Conservation (phyloP, 2,113 vertebrate species). For the Octodon degus region DNA sequence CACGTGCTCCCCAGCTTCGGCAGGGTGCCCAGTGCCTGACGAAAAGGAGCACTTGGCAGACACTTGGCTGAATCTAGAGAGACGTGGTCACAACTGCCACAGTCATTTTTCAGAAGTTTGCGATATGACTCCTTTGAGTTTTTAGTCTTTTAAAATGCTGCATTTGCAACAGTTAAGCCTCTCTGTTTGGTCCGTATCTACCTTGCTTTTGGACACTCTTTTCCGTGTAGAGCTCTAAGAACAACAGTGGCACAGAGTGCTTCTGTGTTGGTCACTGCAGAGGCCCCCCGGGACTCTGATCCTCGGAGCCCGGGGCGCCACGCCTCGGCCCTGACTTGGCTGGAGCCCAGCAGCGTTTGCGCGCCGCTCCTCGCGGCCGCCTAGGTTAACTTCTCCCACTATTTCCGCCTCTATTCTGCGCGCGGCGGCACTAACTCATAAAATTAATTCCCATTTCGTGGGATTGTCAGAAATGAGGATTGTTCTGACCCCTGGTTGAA, state of each 20-base stretch:
- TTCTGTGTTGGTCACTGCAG: slow-evolving; percentile 22
- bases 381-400: slow-evolving; percentile 78
- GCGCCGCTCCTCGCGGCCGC: slow-evolving; percentile 63
- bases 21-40: fast-evolving
- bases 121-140: too few species aligned
- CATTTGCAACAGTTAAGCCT: not conserved
- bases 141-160: not conserved
- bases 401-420: slow-evolving; percentile 84
- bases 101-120: not conserved
- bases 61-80: fast-evolving
- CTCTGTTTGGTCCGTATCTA: not conserved
- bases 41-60: fast-evolving
- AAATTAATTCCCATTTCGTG: slow-evolving; percentile 95
- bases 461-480: slow-evolving; percentile 97
- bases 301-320: not conserved
- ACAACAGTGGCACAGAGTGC: not conserved
- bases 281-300: not conserved
- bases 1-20: fast-evolving
- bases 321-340: slow-evolving; percentile 19
- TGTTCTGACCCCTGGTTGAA: slow-evolving; percentile 97
- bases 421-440: slow-evolving; percentile 88
- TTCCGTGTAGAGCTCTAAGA: slow-evolving; percentile 17
- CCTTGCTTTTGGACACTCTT: not conserved
- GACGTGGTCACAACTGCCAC: fast-evolving
- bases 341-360: not conserved